phyloP scores from a whole-genome alignment of 2,888 invertebrate species.

The Temnothorax rugatulus region DNA sequence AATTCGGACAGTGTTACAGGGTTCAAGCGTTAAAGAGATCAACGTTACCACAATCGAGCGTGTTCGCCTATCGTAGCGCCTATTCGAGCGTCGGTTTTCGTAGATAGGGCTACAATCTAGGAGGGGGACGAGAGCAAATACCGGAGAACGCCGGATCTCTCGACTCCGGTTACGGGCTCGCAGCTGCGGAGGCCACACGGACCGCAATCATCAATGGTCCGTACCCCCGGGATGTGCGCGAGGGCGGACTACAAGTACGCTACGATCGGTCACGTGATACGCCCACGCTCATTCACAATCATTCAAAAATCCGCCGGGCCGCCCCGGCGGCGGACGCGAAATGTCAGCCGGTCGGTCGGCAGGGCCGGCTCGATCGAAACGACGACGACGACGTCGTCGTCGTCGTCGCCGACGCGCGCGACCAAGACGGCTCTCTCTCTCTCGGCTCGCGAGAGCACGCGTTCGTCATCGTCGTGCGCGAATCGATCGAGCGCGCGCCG shows the following conservation, averaged over 20 bases:
- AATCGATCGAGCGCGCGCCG: slow-evolving; percentile 40
- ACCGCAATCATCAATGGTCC: slow-evolving; percentile 22
- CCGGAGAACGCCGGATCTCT: background rate
- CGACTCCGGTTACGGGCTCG: background rate
- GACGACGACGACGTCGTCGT: background rate
- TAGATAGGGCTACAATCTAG: background rate
- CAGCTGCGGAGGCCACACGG: background rate
- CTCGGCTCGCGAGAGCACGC: background rate
- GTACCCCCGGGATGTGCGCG: background rate
- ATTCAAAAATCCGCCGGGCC: slow-evolving; percentile 48
- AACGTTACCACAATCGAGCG: background rate
- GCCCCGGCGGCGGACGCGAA: background rate
- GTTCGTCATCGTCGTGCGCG: background rate
- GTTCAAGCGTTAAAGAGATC: background rate
- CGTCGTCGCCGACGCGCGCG: background rate
- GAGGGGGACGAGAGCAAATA: background rate
- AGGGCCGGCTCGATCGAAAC: background rate
- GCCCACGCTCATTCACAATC: slow-evolving; percentile 37
- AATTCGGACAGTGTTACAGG: background rate
- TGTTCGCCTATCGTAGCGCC: background rate
- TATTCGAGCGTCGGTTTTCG: background rate
- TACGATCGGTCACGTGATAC: slow-evolving; percentile 42
- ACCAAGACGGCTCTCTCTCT: too few species aligned
- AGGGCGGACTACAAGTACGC: background rate
- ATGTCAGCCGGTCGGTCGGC: background rate